Conservation (phyloP, 2,888 invertebrate species). For the Ophioninae sp. region DNA sequence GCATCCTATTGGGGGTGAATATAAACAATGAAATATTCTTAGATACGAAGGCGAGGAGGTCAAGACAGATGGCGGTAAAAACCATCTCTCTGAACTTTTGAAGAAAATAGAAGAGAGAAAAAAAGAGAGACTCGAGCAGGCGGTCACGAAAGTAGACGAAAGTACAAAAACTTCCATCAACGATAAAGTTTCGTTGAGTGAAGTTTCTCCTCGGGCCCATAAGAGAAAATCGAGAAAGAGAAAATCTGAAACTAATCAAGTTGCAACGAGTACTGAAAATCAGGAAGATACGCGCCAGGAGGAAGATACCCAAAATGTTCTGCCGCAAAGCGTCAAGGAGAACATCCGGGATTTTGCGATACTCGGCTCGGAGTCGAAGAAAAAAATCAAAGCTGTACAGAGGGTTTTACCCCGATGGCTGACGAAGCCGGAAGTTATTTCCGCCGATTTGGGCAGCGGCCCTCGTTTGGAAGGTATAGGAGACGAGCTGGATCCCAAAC, state of each 20-base stretch:
- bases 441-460: slow-evolving; percentile 85
- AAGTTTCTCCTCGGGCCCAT: background rate
- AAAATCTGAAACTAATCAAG: slow-evolving; percentile 24
- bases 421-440: slow-evolving; percentile 89
- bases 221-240: slow-evolving; percentile 46
- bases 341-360: slow-evolving; percentile 71
- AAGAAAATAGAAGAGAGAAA: slow-evolving; percentile 74
- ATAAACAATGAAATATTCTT: background rate
- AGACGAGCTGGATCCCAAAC: slow-evolving; percentile 84
- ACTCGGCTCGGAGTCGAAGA: slow-evolving; percentile 79
- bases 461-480: slow-evolving; percentile 81
- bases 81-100: slow-evolving; percentile 71
- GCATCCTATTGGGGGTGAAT: slow-evolving; percentile 59
- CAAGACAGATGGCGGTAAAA: slow-evolving; percentile 66
- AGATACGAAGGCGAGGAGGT: slow-evolving; percentile 72
- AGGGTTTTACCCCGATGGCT: slow-evolving; percentile 94
- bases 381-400: slow-evolving; percentile 82
- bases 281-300: background rate
- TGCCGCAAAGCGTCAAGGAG: background rate
- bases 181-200: background rate
- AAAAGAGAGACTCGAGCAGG: slow-evolving; percentile 65
- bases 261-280: background rate
- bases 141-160: background rate
- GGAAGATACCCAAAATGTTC: slow-evolving; percentile 5
- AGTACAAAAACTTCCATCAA: background rate